A percentile compares a stretch with the other conserved stretches of the same genome.
phyloP scores from a whole-genome alignment of 1,140 invertebrate genomes.

The honey bee (Apis mellifera) region Amel_HAv3.1 CM009936.2:6763501-6764000 shows the following conservation, averaged over 20 bases:
- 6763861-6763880: neutral
- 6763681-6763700: too few relatives aligned
- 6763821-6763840: neutral
- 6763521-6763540: neutral
- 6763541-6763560: too few relatives aligned
- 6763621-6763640: too few relatives aligned
- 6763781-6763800: neutral
- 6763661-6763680: too few relatives aligned
- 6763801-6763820: neutral
- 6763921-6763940: neutral
- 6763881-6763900: neutral
- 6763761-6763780: too few relatives aligned
- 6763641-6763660: too few relatives aligned
- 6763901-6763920: neutral
- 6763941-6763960: neutral
- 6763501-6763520: neutral
- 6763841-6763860: neutral
- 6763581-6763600: too few relatives aligned
- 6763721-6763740: too few relatives aligned
- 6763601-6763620: too few relatives aligned
- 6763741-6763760: too few relatives aligned
- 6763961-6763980: neutral
- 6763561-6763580: too few relatives aligned
- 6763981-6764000: neutral
- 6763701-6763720: too few relatives aligned